Evolutionary conservation across 2,888 invertebrate genomes (phyloP), one percentile per base, ranked within the genome.

Genomic region (Folsomia manolachei): DNA sequence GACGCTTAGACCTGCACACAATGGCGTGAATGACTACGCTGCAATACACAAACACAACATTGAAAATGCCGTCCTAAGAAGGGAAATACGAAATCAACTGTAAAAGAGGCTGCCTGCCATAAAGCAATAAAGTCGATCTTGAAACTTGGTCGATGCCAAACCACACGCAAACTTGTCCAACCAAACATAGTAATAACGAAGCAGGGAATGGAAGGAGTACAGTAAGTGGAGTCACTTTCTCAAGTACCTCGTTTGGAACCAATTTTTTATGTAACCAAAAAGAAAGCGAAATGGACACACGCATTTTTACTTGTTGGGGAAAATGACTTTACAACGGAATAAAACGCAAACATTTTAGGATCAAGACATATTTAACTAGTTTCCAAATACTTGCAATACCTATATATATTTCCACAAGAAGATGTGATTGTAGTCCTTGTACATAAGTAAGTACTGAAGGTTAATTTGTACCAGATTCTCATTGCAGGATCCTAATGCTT

Each of bases 91-190:
- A 9, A 51, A 51, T 51, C 18, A 51, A 51, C 56, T 56, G 7
- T 56, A 56, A 19, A 56, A 39, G 39, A 14, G 39, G 39, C 39
- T 39, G 39, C 39, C 39, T 39, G 56, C 21, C n/a, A 56, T 56
- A 56, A 56, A 56, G 21, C 56, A 56, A 56, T 56, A 56, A 56
- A 56, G 21, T 56, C 56, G 56, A 56, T 56, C 21, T 56, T 56
- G 56, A 21, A 56, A 56, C 4, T 56, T 56, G 56, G 39, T 39
- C 39, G 39, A 39, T 39, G 39, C 39, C 39, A 39, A 39, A 39
- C 39, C 39, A 39, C 39, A 39, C 39, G 39, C 39, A 39, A 39
- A 39, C 39, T 39, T 39, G 39, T 14, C 39, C 39, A 39, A n/a
- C n/a, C n/a, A n/a, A n/a, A 39, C 39, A 39, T 39, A 39, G 14